Evolutionary conservation across 2,113 vertebrate genomes (phyloP).

Genomic region (Gasterosteus nipponicus): DNA sequence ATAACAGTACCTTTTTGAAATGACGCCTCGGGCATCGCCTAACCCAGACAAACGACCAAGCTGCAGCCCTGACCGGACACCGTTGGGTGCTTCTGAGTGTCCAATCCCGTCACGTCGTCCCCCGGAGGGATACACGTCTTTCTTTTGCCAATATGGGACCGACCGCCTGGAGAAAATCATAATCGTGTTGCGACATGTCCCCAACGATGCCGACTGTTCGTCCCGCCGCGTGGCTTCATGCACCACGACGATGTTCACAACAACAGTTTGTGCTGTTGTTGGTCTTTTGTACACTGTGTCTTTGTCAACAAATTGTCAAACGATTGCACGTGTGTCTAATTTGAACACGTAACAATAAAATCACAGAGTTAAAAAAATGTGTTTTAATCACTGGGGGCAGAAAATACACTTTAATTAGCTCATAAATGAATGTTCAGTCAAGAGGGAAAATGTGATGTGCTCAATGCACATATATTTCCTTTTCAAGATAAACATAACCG

Average conservation of each 20-base stretch:
- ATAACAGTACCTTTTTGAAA: background rate
- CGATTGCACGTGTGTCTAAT: no score
- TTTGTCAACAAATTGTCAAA: background rate
- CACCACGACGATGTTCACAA: background rate
- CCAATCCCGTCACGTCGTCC: slow-evolving; percentile 39
- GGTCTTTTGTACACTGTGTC: no score
- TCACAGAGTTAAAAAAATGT: background rate
- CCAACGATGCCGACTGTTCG: background rate
- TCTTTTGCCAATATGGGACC: slow-evolving; percentile 12
- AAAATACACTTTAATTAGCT: background rate
- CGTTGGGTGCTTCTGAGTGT: slow-evolving; percentile 1
- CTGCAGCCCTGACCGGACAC: slow-evolving; percentile 12
- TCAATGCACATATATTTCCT: background rate
- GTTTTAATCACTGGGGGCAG: background rate
- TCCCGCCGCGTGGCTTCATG: background rate
- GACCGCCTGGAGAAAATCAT: slow-evolving; percentile 12
- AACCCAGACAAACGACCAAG: slow-evolving; percentile 23
- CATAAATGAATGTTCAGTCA: background rate
- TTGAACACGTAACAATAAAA: no score
- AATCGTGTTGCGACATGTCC: slow-evolving; percentile 15
- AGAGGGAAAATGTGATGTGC: background rate
- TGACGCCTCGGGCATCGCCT: slow-evolving; percentile 1
- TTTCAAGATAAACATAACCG: no score
- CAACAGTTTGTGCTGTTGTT: background rate
- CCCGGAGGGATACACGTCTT: slow-evolving; percentile 10